These are phyloP conservation scores for Corynorhinus townsendii DNA, from an alignment of 2,113 vertebrate genomes.

Conservation along the genomic window DNA sequence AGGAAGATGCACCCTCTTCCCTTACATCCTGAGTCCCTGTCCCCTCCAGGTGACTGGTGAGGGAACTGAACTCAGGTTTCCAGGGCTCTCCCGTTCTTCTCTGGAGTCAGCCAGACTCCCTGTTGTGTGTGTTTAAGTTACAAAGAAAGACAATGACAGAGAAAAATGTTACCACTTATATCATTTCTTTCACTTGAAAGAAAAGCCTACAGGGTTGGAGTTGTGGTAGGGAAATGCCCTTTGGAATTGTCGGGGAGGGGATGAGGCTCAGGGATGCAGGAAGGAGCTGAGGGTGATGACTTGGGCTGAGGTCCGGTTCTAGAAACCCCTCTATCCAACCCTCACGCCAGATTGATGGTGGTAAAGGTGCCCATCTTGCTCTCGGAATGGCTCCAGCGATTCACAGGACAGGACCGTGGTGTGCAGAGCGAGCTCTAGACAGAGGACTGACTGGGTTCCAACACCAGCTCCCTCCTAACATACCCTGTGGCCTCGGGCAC, in stretches of 20 bases:
- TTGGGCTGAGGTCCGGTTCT: neutral
- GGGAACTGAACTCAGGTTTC: neutral
- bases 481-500: neutral
- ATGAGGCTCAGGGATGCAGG: neutral
- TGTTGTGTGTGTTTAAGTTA: neutral
- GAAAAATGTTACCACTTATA: neutral
- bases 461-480: neutral
- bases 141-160: neutral
- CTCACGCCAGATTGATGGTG: neutral
- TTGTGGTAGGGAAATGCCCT: neutral
- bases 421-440: neutral
- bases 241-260: no score
- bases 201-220: neutral
- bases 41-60: neutral
- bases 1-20: no score
- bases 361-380: neutral
- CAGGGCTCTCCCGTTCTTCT: no score
- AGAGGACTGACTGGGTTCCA: neutral
- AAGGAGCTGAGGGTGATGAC: neutral
- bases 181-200: neutral
- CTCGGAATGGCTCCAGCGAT: neutral
- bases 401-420: neutral
- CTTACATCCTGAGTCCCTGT: neutral
- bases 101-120: neutral
- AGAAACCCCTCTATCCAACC: neutral